phyloP scores from a whole-genome alignment of 2,888 invertebrate species.

The Agriotes lineatus region DNA sequence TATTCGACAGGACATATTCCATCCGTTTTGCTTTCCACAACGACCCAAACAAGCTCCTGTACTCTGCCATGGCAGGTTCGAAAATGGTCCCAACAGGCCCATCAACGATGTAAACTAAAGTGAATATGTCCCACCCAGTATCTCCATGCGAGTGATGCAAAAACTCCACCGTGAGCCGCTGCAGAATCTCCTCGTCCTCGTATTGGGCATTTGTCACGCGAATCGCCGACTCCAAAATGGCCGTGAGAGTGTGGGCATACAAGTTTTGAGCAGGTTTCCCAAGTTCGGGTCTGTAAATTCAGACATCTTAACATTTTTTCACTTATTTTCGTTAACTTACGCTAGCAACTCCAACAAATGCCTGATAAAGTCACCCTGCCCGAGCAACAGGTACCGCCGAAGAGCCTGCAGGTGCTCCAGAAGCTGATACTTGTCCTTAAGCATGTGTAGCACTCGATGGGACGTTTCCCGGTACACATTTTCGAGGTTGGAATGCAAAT shows the following conservation, averaged over 20 bases:
- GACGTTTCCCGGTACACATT: constrained; percentile 90
- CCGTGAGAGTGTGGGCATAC: constrained; percentile 89
- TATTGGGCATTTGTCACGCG: constrained; percentile 94
- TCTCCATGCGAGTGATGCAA: constrained; percentile 72
- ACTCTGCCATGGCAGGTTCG: constrained; percentile 80
- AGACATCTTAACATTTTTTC: too few species aligned
- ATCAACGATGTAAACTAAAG: constrained; percentile 87
- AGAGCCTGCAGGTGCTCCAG: constrained; percentile 93
- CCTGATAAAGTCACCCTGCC: constrained; percentile 96
- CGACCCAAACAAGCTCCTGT: constrained; percentile 87
- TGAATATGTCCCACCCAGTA: constrained; percentile 92
- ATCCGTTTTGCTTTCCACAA: constrained; percentile 92
- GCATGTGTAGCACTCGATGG: constrained; percentile 84
- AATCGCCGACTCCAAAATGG: constrained; percentile 87
- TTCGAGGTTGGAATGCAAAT: constrained; percentile 85
- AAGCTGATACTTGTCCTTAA: constrained; percentile 89
- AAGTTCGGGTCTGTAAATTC: constrained; percentile 79
- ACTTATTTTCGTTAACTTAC: too few species aligned
- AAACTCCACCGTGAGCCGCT: constrained; percentile 82
- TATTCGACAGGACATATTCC: constrained; percentile 85
- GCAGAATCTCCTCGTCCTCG: constrained; percentile 91
- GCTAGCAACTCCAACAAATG: constrained; percentile 92
- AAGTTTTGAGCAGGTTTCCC: constrained; percentile 88
- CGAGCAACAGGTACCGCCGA: constrained; percentile 89
- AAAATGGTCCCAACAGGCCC: constrained; percentile 90